Evolutionary conservation across 2,113 vertebrate species (phyloP), one percentile per base, ranked within the genome.

Genomic region (Notarius lentiginosus): DNA sequence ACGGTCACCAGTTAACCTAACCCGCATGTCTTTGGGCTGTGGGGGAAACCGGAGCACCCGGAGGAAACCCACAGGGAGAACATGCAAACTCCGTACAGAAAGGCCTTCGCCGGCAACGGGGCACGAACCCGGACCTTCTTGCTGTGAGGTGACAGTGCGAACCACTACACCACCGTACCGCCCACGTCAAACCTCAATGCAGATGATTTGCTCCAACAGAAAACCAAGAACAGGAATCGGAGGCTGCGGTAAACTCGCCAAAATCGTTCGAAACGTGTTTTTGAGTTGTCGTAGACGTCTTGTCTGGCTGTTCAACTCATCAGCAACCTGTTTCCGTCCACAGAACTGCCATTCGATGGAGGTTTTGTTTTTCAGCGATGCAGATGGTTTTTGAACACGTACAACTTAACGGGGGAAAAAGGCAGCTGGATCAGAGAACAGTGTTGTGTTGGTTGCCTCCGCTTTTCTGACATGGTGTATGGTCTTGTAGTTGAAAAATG

Each of bases 361-460:
- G 79, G 61, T 81, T 81, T 81, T 81, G 56, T 81, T 81, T 61
- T 81, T 61, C 30, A 41, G 4, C 24, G 30, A 41, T 1, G 30
- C 79, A 81, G 79, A 47, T 81, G 79, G 30, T 61, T 17, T 30
- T 81, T 47, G 1, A 61, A 81, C 11, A 24, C 34, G 2, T 18
- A 20, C 27, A 4, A 30, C 18, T 7, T 41, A 30, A 60, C 27
- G 7, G 22, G 17, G 55, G 22, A 41, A 47, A 24, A 61, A 47
- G 1, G n/a, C 79, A 81, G 79, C 79, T 61, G 79, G 55, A 80
- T 80, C 18, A 60, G 17, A 61, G 30, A 60, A 34, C 27, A 24
- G 79, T 55, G 55, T 12, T 41, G 1, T 11, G 55, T 22, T 60
- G 53, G 12, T n/a, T 34, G 4, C 22, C n/a, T 30, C 2, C 9